These are phyloP conservation scores for Campoletis sonorensis DNA, from an alignment of 1,140 invertebrate species.

Conservation along the genomic window DNA sequence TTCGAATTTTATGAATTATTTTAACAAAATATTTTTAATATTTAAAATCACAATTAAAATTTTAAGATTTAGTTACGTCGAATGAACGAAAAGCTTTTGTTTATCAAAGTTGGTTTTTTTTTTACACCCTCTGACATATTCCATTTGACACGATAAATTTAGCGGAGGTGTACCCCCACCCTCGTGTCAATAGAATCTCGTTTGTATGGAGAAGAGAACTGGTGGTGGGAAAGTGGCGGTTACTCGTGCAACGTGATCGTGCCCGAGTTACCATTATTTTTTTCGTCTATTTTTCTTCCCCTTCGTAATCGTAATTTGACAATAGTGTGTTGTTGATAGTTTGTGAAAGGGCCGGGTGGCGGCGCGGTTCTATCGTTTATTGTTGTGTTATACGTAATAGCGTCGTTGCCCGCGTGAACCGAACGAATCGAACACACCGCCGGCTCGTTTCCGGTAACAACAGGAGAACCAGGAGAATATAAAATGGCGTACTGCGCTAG, in stretches of 20 bases:
- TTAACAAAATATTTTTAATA: too few species aligned
- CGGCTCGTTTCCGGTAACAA: constrained; percentile 33
- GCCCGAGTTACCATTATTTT: too few species aligned
- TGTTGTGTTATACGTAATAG: not conserved
- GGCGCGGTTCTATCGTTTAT: not conserved
- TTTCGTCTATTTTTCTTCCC: not conserved
- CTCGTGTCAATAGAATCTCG: too few species aligned
- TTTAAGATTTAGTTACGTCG: too few species aligned
- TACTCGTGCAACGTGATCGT: not conserved
- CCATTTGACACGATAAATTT: too few species aligned
- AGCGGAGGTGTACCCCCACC: too few species aligned
- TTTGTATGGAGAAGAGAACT: not conserved
- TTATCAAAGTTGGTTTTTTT: too few species aligned
- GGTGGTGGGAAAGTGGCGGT: not conserved
- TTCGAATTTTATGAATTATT: too few species aligned
- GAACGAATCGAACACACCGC: constrained; percentile 36
- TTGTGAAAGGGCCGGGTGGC: not conserved
- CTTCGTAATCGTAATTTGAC: constrained; percentile 3
- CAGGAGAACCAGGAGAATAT: constrained; percentile 18
- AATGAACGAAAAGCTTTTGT: too few species aligned
- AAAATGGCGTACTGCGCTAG: constrained; percentile 18
- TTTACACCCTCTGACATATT: too few species aligned
- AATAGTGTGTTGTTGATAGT: not conserved
- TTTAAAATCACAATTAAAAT: too few species aligned
- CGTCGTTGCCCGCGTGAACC: constrained; percentile 30